Percentiles rank a stretch among this genome's conserved stretches.
These are phyloP conservation scores for Syngnathus scovelli DNA, from an alignment of 2,113 vertebrate genomes.

Conservation along the genomic window DNA sequence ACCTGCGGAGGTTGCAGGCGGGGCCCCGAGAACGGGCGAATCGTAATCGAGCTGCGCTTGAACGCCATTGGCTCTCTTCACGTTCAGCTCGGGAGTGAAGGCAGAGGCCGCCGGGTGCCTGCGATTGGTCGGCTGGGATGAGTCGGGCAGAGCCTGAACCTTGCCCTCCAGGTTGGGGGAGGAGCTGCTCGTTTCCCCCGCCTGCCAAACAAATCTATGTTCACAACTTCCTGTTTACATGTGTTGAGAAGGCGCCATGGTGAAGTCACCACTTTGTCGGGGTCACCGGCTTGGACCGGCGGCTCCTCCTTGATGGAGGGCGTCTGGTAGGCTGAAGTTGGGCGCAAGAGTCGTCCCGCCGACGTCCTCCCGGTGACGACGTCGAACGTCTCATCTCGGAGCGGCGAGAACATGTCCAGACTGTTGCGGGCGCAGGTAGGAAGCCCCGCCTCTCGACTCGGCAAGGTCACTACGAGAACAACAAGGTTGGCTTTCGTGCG, in stretches of 20 bases:
- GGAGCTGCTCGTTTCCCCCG: too few relatives aligned
- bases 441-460: slow-evolving; percentile 42
- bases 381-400: slow-evolving; percentile 58
- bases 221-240: not conserved
- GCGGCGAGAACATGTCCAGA: slow-evolving; percentile 64
- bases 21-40: slow-evolving; percentile 65
- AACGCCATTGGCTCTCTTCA: slow-evolving; percentile 68
- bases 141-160: slow-evolving; percentile 30
- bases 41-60: slow-evolving; percentile 69
- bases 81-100: slow-evolving; percentile 71
- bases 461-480: slow-evolving; percentile 32
- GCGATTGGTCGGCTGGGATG: slow-evolving; percentile 38
- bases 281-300: slow-evolving; percentile 28
- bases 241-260: not conserved
- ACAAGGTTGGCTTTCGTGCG: not conserved
- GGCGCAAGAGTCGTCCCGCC: slow-evolving; percentile 67
- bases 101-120: slow-evolving; percentile 32
- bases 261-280: slow-evolving; percentile 32
- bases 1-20: slow-evolving; percentile 46
- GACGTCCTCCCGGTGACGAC: slow-evolving; percentile 66
- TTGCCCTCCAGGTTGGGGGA: slow-evolving; percentile 36
- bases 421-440: slow-evolving; percentile 38
- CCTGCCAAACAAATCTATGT: not conserved
- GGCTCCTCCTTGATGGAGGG: slow-evolving; percentile 82
- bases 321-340: slow-evolving; percentile 67